Evolutionary conservation across 2,888 invertebrate species (phyloP).

Genomic region (Pollenia angustigena): DNA sequence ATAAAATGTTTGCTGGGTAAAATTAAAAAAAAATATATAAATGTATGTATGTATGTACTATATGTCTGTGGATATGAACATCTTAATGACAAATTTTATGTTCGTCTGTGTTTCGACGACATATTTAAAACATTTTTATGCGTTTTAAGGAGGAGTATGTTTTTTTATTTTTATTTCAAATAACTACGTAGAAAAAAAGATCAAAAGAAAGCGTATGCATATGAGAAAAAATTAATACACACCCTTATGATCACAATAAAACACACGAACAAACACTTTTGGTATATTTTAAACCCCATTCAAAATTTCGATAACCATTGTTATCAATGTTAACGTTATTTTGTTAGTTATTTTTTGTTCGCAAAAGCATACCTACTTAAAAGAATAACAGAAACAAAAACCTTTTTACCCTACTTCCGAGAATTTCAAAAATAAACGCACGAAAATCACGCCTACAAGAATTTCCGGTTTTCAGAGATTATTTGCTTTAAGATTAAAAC

Average conservation of each 20-base stretch:
- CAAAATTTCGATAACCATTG: constrained; percentile 52
- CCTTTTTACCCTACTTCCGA: constrained; percentile 64
- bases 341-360: not conserved
- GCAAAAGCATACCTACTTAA: constrained; percentile 53
- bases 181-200: constrained; percentile 56
- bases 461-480: constrained; percentile 71
- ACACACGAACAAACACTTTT: constrained; percentile 43
- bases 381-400: constrained; percentile 52
- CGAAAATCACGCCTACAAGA: constrained; percentile 67
- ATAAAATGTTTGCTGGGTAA: constrained; percentile 44
- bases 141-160: constrained; percentile 27
- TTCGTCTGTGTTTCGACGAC: constrained; percentile 24
- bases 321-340: constrained; percentile 33
- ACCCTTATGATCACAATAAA: constrained; percentile 42
- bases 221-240: constrained; percentile 13
- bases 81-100: constrained; percentile 42
- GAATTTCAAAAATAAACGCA: constrained; percentile 38
- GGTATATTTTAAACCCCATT: constrained; percentile 47
- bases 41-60: not conserved
- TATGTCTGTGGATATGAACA: constrained; percentile 8
- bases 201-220: constrained; percentile 58
- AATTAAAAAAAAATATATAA: not conserved
- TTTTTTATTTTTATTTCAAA: constrained; percentile 57
- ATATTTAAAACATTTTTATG: constrained; percentile 36
- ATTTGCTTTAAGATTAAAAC: constrained; percentile 32